Conservation (phyloP, 1,140 invertebrate species). For the Halictus rubicundus region DNA sequence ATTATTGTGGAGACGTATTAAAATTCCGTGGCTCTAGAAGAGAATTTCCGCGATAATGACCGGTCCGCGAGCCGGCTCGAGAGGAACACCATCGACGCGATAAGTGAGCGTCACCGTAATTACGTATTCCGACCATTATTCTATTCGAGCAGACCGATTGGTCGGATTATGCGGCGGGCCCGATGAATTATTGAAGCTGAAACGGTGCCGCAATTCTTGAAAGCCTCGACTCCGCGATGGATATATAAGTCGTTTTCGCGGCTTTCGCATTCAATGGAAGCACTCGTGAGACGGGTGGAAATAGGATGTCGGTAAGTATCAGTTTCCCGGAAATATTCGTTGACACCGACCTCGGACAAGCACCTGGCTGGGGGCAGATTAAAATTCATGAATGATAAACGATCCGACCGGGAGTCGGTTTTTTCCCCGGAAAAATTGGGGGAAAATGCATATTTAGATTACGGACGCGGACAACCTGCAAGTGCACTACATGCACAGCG, state of each 20-base stretch:
- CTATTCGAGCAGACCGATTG: neutral
- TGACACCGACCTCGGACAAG: neutral
- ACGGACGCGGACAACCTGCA: no score
- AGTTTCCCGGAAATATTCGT: slow-evolving; percentile 13
- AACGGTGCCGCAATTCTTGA: no score
- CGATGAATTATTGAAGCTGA: slow-evolving; percentile 56
- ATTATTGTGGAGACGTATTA: no score
- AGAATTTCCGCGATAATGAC: neutral
- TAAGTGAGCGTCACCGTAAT: neutral
- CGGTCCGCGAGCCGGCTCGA: neutral
- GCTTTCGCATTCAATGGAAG: slow-evolving; percentile 7
- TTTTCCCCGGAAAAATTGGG: no score
- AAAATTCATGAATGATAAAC: slow-evolving; percentile 40
- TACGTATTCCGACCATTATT: slow-evolving; percentile 30
- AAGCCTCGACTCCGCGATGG: neutral
- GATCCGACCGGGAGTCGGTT: neutral
- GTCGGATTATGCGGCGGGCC: slow-evolving; percentile 31
- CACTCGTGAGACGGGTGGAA: neutral
- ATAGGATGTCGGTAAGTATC: neutral
- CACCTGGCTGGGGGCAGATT: neutral
- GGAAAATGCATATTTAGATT: no score
- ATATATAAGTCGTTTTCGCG: neutral
- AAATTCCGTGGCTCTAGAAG: no score
- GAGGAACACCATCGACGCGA: no score
- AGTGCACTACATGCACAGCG: no score